Evolutionary conservation across 2,797 vertebrate genomes (phyloP).

Genomic region (Limnodromus scolopaceus): DNA sequence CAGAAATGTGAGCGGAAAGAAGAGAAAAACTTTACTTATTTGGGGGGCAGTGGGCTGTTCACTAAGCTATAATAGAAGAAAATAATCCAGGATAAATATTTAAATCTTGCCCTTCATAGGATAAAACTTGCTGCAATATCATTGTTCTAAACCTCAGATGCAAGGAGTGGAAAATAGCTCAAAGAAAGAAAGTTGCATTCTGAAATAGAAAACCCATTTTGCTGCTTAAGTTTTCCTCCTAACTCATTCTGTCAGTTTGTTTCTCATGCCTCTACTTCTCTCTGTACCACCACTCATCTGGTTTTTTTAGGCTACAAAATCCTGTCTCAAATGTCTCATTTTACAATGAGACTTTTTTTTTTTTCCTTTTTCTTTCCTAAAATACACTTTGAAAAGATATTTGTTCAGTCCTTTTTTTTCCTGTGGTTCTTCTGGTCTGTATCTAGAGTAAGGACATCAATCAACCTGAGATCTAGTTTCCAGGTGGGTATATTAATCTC

Average conservation of each 20-base stretch:
- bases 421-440: background rate
- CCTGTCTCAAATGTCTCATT: background rate
- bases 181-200: background rate
- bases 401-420: background rate
- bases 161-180: background rate
- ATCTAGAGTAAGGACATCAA: background rate
- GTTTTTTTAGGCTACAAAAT: background rate
- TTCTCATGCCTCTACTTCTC: background rate
- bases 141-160: background rate
- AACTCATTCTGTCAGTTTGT: background rate
- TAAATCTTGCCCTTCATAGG: background rate
- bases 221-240: background rate
- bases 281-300: background rate
- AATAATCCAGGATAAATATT: background rate
- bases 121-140: background rate
- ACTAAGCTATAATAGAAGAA: background rate
- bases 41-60: background rate
- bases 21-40: background rate
- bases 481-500: background rate
- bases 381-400: background rate
- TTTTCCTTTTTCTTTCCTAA: background rate
- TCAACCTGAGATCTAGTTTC: background rate
- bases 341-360: background rate
- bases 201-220: background rate
- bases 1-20: background rate